phyloP scores from a whole-genome alignment of 2,113 vertebrate genomes.

The Chionodraco myersi region DNA sequence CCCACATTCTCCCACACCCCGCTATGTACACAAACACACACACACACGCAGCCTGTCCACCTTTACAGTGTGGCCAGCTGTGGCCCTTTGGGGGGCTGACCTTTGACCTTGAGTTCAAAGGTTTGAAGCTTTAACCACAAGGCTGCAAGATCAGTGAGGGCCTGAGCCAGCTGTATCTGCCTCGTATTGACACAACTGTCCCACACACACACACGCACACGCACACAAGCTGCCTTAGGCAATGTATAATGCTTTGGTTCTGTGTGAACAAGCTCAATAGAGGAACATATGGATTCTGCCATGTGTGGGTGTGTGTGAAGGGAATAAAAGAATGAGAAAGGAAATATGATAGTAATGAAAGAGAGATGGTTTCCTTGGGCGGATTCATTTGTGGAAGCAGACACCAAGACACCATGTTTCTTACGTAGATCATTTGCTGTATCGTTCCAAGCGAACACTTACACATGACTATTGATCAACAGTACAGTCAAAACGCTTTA shows the following conservation, averaged over 20 bases:
- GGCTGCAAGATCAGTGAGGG: conserved; percentile 59
- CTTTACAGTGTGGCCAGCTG: conserved; percentile 72
- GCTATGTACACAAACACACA: not conserved
- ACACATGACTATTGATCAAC: not conserved
- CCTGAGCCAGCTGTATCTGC: conserved; percentile 63
- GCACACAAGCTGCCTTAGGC: conserved; percentile 29
- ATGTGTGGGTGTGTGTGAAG: conserved; percentile 38
- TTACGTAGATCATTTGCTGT: conserved; percentile 1
- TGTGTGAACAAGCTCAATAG: conserved; percentile 16
- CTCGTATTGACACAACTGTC: conserved; percentile 63
- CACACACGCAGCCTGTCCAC: conserved; percentile 19
- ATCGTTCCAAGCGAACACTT: not conserved
- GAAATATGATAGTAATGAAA: not conserved
- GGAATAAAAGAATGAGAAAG: not conserved
- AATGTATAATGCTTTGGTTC: conserved; percentile 13
- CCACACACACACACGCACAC: conserved; percentile 5
- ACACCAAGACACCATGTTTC: not conserved
- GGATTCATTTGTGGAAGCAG: not conserved
- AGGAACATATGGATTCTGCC: conserved; percentile 50
- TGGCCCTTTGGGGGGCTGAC: conserved; percentile 50
- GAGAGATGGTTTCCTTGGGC: not conserved
- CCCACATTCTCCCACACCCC: not conserved
- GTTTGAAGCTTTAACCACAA: conserved; percentile 52
- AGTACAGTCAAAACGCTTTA: not conserved
- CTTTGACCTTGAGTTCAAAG: conserved; percentile 72